Base-by-base conservation (phyloP, 2,113 vertebrate species). In the Todiramphus chloris region DNA sequence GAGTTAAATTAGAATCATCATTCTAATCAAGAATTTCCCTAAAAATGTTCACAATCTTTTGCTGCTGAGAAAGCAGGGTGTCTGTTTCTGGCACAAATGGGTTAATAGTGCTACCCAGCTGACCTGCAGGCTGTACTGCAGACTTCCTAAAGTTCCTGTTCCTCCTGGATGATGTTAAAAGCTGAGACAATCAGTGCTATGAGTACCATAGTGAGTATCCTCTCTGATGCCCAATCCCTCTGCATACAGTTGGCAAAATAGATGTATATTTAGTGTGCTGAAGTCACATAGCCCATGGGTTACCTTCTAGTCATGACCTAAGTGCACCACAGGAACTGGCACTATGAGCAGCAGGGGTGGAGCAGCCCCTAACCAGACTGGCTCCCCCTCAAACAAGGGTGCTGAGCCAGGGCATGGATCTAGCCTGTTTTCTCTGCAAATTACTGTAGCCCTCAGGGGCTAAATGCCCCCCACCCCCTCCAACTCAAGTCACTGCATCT, bases 141-240 rank as follows among this genome's bases (percentile, higher is more conserved):
- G 90, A 94, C 82, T 74, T 91, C 89, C 75, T 76, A 68, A n/a
- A 67, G 88, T 94, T 93, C 75, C 89, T 72, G 48, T 95, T 97
- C 88, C 31, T 58, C 58, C 51, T 46, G 30, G 19, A n/a, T 48
- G 18, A 11, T 48, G n/a, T 90, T 77, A 44, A 91, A 93, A 89
- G 68, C 87, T 87, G 83, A 96, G 66, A 51, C 60, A 70, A 25
- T 44, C 77, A 89, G 77, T 21, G 12, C 39, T 60, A 14, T 2
- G 9, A 48, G 85, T 50, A 72, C 80, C 91, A 84, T 55, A 72
- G 39, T 8, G 21, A 60, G 16, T 81, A 60, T 83, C 77, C 59
- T 91, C 89, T 90, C 80, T 85, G 83, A 74, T 50, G 64, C 67
- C 77, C 51, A 35, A 78, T 64, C 93, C 92, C 73, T 90, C 89